Conservation (phyloP, 2,113 vertebrate species). For the Tyrannus savana region DNA sequence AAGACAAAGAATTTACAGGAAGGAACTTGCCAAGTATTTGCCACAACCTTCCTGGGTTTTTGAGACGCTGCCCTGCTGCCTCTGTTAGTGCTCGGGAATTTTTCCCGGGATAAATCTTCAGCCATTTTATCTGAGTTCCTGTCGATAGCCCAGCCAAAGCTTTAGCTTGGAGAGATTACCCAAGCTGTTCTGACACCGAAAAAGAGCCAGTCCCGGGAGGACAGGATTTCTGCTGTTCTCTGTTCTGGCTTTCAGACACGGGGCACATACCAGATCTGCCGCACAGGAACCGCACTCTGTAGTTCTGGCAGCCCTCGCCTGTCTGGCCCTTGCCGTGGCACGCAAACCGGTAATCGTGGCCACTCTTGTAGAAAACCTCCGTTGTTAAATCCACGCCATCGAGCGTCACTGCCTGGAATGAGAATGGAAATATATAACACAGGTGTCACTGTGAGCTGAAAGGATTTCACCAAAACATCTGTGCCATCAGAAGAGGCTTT, state of each 20-base stretch:
- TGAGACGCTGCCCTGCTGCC: neutral
- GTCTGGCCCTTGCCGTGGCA: conserved; percentile 85
- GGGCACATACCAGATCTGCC: conserved; percentile 85
- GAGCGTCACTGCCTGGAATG: conserved; percentile 79
- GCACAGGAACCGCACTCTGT: conserved; percentile 93
- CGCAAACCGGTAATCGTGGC: conserved; percentile 89
- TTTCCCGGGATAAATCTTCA: neutral
- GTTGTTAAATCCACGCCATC: conserved; percentile 83
- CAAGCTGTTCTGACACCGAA: neutral
- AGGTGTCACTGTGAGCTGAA: neutral
- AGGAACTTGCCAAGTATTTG: neutral
- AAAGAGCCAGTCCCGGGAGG: neutral
- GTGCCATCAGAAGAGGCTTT: neutral
- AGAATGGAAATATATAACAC: neutral
- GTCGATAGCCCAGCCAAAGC: neutral
- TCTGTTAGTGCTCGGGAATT: neutral
- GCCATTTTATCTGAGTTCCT: neutral
- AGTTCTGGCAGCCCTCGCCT: conserved; percentile 83
- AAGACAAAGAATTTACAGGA: neutral
- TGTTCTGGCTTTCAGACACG: neutral
- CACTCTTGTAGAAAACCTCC: conserved; percentile 86
- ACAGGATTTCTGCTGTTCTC: neutral
- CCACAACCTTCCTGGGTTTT: neutral
- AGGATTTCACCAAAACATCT: neutral
- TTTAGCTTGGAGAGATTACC: neutral